Evolutionary conservation across 2,113 vertebrate species (phyloP).

Genomic region (Dascyllus trimaculatus): DNA sequence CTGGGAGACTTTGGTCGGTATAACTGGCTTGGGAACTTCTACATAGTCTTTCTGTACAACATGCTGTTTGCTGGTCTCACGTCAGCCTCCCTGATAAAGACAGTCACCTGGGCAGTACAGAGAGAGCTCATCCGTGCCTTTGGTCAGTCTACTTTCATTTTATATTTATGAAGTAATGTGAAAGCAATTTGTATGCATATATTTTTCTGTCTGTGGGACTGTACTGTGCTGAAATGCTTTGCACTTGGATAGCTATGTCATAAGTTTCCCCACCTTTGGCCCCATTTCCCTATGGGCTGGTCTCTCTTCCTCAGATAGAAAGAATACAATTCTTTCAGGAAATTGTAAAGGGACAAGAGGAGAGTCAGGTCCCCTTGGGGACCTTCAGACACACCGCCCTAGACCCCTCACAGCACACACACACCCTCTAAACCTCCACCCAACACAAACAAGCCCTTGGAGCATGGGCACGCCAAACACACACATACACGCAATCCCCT

Average conservation of each 20-base stretch:
- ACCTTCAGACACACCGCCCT: constrained; percentile 68
- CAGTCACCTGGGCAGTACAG: constrained; percentile 92
- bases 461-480: constrained; percentile 57
- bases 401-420: constrained; percentile 63
- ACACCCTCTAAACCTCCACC: constrained; percentile 74
- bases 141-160: constrained; percentile 84
- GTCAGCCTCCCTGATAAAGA: constrained; percentile 94
- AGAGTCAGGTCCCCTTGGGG: constrained; percentile 72
- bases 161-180: background rate
- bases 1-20: constrained; percentile 96
- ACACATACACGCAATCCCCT: constrained; percentile 61
- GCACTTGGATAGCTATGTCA: constrained; percentile 55
- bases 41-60: constrained; percentile 96
- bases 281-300: constrained; percentile 83
- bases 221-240: constrained; percentile 23
- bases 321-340: constrained; percentile 87
- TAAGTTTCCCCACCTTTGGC: constrained; percentile 71
- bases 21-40: constrained; percentile 97
- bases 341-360: constrained; percentile 76
- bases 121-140: constrained; percentile 94
- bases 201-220: constrained; percentile 13
- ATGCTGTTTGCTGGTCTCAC: constrained; percentile 94
- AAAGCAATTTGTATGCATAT: background rate
- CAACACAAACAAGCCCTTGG: constrained; percentile 80
- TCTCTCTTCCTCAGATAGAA: constrained; percentile 89